A percentile compares a stretch with the other conserved stretches of the same genome.
These are phyloP conservation scores for Cyprinodon variegatus DNA, from an alignment of 2,113 vertebrate genomes.

Conservation along the genomic window DNA sequence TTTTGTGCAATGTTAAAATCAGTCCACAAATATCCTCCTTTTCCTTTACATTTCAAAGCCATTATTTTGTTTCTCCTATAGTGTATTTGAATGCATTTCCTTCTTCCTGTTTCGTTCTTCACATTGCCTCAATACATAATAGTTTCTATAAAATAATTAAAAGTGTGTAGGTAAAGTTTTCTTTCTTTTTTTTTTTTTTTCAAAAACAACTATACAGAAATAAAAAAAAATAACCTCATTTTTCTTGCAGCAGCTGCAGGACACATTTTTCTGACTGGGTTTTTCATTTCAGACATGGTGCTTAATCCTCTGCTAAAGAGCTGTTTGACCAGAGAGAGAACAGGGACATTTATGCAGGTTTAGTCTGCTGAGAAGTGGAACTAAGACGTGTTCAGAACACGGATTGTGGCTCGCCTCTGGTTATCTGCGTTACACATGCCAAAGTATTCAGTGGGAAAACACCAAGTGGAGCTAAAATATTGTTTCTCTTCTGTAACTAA, in stretches of 20 bases:
- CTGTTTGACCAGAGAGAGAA: constrained; percentile 37
- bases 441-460: constrained; percentile 26
- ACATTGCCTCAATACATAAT: too few relatives aligned
- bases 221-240: neutral
- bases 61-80: too few relatives aligned
- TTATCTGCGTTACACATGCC: constrained; percentile 27
- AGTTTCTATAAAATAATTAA: neutral
- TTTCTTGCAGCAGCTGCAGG: neutral
- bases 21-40: too few relatives aligned
- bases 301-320: constrained; percentile 47
- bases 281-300: constrained; percentile 29
- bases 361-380: constrained; percentile 66
- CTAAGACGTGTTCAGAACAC: constrained; percentile 60
- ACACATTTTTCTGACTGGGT: constrained; percentile 21
- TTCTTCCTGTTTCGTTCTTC: too few relatives aligned
- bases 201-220: too few relatives aligned
- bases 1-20: too few relatives aligned
- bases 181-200: too few relatives aligned
- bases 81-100: too few relatives aligned
- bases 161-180: neutral
- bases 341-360: constrained; percentile 46
- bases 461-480: constrained; percentile 10
- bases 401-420: constrained; percentile 44
- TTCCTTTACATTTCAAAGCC: too few relatives aligned
- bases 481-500: neutral